Evolutionary conservation across 2,888 invertebrate genomes (phyloP), one percentile per base, ranked within the genome.

Genomic region (Bellardia pandia): DNA sequence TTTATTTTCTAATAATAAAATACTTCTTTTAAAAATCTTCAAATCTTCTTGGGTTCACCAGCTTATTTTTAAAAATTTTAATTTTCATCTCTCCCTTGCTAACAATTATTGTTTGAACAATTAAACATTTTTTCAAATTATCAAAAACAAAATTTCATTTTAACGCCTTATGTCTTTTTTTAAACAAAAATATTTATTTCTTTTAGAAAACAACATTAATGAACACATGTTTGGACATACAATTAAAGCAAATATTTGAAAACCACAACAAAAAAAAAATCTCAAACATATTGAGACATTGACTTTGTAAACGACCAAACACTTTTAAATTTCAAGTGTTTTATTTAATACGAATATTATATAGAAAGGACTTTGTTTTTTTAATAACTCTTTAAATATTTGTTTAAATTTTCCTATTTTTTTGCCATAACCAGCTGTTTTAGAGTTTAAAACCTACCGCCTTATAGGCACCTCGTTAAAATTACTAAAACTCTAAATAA

Each of bases 331-430:
- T 37, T 40, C 53, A 76, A 56, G 58, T 68, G 56, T 48, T 78
- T 68, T 8, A 58, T 56, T 56, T 56, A 45, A 53, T 56, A 2
- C 5, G 8, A 37, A 69, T 16, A 33, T 51, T 5, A 53, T 14
- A 48, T 56, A 16, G 5, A 60, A 83, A 76, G 53, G 48, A 62
- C 62, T 75, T 53, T 60, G 69, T 75, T 56, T 30, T 77, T 71
- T 77, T 33, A 72, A 81, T 80, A 86, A 84, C 79, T 80, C 80
- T 84, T 86, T 86, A 86, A 86, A 86, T 86, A 86, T 86, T 86
- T 86, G 68, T 76, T 86, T 76, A 72, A 56, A 23, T 23, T 23
- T 23, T 23, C 23, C 23, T 23, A 23, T 74, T 60, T 1, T 72
- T 62, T 45, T 76, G 60, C 30, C 66, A 48, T 45, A 60, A 42